Percentiles rank a stretch among this genome's conserved stretches.
These are phyloP conservation scores for Leptoclinus maculatus DNA, from an alignment of 2,797 vertebrate species.

Conservation along the genomic window DNA sequence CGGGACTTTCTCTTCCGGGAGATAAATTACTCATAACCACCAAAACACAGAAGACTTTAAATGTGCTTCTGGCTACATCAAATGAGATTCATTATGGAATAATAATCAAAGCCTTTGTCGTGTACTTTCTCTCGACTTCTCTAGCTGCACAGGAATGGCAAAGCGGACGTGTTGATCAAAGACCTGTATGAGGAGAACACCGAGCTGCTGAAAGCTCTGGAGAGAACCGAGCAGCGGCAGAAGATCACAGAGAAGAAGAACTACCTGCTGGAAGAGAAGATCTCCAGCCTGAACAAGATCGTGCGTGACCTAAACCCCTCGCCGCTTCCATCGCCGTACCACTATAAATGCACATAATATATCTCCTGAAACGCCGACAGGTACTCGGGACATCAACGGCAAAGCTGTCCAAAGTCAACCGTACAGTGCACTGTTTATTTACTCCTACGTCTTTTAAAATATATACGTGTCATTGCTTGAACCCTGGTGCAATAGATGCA, in stretches of 20 bases:
- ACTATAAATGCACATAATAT: slow-evolving; percentile 50
- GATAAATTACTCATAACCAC: background rate
- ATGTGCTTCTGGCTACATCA: background rate
- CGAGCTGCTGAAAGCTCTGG: slow-evolving; percentile 91
- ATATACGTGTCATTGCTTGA: background rate
- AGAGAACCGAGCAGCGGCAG: slow-evolving; percentile 90
- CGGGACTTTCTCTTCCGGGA: background rate
- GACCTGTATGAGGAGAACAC: slow-evolving; percentile 93
- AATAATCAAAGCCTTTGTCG: background rate
- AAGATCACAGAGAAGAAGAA: slow-evolving; percentile 93
- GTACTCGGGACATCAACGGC: background rate
- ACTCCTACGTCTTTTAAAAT: background rate
- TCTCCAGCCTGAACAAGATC: slow-evolving; percentile 92
- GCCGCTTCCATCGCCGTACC: slow-evolving; percentile 70
- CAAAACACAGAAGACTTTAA: background rate
- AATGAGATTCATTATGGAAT: background rate
- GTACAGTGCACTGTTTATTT: slow-evolving; percentile 1
- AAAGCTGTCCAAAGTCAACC: background rate
- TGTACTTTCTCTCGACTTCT: slow-evolving; percentile 23
- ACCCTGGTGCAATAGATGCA: slow-evolving; percentile 6
- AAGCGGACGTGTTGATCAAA: slow-evolving; percentile 89
- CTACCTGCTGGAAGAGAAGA: slow-evolving; percentile 95
- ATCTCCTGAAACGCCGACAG: rapidly evolving
- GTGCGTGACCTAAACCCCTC: slow-evolving; percentile 89
- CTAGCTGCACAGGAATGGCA: slow-evolving; percentile 90